These are phyloP conservation scores for Agrochola circellaris DNA, from an alignment of 2,888 invertebrate genomes.

Conservation along the genomic window DNA sequence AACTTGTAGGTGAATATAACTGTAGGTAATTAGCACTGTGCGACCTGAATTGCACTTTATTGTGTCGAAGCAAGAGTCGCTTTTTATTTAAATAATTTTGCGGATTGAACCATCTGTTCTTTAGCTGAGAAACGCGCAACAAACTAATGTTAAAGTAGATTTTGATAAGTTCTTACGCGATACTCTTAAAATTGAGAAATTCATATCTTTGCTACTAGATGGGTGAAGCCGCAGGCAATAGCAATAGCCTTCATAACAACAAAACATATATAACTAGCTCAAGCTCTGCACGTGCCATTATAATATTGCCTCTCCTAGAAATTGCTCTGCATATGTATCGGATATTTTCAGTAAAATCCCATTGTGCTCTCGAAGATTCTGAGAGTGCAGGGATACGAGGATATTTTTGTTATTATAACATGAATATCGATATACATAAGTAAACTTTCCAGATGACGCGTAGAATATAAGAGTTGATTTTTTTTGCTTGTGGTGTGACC, in stretches of 20 bases:
- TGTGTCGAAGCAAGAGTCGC: too few relatives aligned
- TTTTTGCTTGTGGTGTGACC: too few relatives aligned
- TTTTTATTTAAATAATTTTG: too few relatives aligned
- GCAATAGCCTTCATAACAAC: background rate
- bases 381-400: conserved; percentile 9
- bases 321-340: conserved; percentile 9
- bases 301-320: conserved; percentile 22
- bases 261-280: background rate
- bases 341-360: conserved; percentile 24
- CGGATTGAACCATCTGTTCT: too few relatives aligned
- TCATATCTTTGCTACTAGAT: background rate
- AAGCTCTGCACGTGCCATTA: conserved; percentile 3
- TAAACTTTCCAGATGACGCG: background rate
- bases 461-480: background rate
- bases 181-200: background rate
- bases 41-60: too few relatives aligned
- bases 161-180: background rate
- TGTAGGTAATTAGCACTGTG: too few relatives aligned
- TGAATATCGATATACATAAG: background rate
- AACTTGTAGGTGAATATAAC: too few relatives aligned
- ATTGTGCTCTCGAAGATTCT: conserved; percentile 17
- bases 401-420: background rate
- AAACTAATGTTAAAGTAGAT: background rate
- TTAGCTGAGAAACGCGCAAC: too few relatives aligned
- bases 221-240: background rate